Conservation (phyloP, 1,140 invertebrate genomes). For the Penaeus chinensis region DNA sequence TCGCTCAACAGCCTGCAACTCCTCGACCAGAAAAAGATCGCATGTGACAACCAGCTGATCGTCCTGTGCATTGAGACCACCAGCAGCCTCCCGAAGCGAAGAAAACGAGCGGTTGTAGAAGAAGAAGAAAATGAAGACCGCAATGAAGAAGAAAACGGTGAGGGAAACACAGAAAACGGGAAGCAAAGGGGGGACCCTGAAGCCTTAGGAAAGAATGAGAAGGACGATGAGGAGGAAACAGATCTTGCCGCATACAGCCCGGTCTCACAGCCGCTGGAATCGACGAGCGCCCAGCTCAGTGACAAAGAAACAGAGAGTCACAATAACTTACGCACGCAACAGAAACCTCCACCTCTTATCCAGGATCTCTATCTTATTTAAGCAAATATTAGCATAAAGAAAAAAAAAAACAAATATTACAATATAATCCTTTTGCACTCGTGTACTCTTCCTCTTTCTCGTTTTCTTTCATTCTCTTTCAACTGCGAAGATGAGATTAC, state of each 20-base stretch:
- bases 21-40: constrained; percentile 79
- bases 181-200: background rate
- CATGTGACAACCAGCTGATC: constrained; percentile 88
- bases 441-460: background rate
- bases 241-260: no score
- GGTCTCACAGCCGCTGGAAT: no score
- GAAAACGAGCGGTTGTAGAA: constrained; percentile 39
- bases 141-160: background rate
- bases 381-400: background rate
- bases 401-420: no score
- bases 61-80: constrained; percentile 92
- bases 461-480: background rate
- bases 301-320: background rate
- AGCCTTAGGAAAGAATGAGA: no score
- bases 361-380: constrained; percentile 9
- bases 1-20: constrained; percentile 81
- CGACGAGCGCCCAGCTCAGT: no score
- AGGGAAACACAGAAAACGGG: background rate
- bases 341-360: background rate
- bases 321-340: background rate
- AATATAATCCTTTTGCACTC: background rate
- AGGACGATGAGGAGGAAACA: no score
- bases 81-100: constrained; percentile 56
- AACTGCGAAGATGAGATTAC: background rate
- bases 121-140: background rate